phyloP scores from a whole-genome alignment of 2,888 invertebrate genomes.

The Fissipunctia ypsillon region DNA sequence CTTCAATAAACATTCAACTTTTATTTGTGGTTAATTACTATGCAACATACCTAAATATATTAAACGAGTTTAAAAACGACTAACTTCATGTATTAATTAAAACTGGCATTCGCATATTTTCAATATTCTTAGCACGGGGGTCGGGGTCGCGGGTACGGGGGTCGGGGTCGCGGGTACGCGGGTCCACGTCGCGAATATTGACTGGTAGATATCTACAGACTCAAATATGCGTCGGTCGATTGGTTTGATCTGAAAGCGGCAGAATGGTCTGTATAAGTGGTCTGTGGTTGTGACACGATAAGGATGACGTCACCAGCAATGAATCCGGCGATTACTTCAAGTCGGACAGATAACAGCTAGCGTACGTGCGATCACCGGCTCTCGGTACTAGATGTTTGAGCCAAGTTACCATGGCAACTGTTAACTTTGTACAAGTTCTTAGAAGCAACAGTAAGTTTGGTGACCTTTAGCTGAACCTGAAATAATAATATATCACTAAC shows the following conservation, averaged over 20 bases:
- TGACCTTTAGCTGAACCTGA: conserved; percentile 12
- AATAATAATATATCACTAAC: conserved; percentile 14
- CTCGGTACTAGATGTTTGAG: neutral
- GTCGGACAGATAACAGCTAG: conserved; percentile 37
- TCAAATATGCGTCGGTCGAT: neutral
- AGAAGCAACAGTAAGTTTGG: conserved; percentile 3
- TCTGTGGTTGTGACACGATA: conserved; percentile 14
- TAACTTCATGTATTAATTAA: conserved; percentile 4
- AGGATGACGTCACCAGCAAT: conserved; percentile 26
- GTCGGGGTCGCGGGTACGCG: no score
- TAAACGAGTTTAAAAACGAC: conserved; percentile 8
- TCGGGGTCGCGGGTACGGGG: no score
- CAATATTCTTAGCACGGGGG: neutral
- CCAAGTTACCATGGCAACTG: conserved; percentile 7
- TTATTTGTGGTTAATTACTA: neutral
- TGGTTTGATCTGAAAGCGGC: neutral
- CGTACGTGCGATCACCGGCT: neutral
- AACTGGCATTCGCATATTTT: conserved; percentile 2
- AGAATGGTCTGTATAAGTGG: conserved; percentile 9
- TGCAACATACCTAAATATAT: neutral
- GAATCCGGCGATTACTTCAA: conserved; percentile 7
- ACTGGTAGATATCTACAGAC: neutral
- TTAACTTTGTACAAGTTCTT: conserved; percentile 4
- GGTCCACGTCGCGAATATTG: neutral
- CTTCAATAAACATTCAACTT: conserved; percentile 17